Percentiles rank a stretch among this genome's conserved stretches.
These are phyloP conservation scores for Cryptoleucopteryx plumbea DNA, from an alignment of 2,113 vertebrate genomes.

Conservation along the genomic window DNA sequence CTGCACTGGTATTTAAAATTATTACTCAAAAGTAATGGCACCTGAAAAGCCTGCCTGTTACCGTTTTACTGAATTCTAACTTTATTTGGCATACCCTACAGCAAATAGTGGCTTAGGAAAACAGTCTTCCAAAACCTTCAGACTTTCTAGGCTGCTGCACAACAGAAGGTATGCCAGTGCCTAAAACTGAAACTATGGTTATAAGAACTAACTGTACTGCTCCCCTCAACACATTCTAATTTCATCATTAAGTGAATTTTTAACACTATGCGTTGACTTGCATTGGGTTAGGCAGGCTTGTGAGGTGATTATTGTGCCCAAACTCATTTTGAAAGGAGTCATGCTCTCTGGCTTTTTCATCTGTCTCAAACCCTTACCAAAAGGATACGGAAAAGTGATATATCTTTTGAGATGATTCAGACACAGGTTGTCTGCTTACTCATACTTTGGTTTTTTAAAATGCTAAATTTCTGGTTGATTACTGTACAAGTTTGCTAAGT, in stretches of 20 bases:
- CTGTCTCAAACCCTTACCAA: neutral
- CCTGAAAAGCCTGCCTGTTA: neutral
- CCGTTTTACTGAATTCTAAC: neutral
- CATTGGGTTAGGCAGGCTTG: neutral
- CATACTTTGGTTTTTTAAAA: neutral
- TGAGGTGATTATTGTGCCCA: neutral
- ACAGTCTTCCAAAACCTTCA: neutral
- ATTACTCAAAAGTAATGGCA: neutral
- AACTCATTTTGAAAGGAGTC: neutral
- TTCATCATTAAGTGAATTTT: neutral
- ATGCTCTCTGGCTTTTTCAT: neutral
- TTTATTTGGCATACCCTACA: neutral
- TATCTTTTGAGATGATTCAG: neutral
- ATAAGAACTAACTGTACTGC: neutral
- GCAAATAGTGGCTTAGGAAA: neutral
- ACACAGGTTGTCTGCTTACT: neutral
- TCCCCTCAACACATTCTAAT: neutral
- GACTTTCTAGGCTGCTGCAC: neutral
- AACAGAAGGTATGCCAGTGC: neutral
- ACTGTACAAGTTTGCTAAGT: neutral
- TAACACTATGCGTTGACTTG: neutral
- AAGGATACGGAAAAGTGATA: neutral
- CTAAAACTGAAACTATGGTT: neutral
- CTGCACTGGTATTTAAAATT: neutral
- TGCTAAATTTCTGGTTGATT: neutral